Base-by-base conservation (phyloP, 2,797 vertebrate genomes). In the Meda fulgida region DNA sequence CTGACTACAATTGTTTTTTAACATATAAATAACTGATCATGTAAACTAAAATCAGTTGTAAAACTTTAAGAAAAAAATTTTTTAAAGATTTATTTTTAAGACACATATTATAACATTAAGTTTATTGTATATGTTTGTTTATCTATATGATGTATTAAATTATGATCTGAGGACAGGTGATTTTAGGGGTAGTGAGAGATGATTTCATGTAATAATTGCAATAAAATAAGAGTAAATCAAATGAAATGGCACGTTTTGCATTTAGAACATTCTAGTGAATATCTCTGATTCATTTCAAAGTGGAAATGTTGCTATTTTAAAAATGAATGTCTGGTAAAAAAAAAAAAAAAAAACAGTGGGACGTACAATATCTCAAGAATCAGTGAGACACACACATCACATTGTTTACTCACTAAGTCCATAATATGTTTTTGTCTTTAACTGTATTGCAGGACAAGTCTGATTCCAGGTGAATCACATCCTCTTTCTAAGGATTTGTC, bases 381-480 rank as follows among this genome's bases (percentile, higher is more conserved):
- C 13, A 48, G 14, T 34, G 34, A 51, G n/a, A n/a, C 46, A 58
- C 14, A 65, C 9, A 67, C 26, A 40, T 31, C 40, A 58, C n/a
- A 51, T 23, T 34, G 26, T 76, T 60, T n/a, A 63, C 13, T 48
- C 23, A 23, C 16, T 63, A 36, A 71, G 19, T 58, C 8, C 23
- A 65, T 43, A 13, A 53, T 40, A 58, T 60, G 7, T 75, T 67
- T 84, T 70, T 83, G 38, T 79, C 53, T 85, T n/a, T 43, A 83
- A 73, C 9, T 90, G 34, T 18, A 90, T 93, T 72, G 84, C 93
- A 99, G 98, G 94, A 98, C 97, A 81, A 97, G 95, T 92, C 95
- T 99, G 90, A 97, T 99, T 92, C 97, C 98, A 19, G 96, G 96
- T 69, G 97, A 98, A 93, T 95, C 96, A 87, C 95, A 91, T 13